phyloP scores from a whole-genome alignment of 2,888 invertebrate genomes.

The Andrena praecox region DNA sequence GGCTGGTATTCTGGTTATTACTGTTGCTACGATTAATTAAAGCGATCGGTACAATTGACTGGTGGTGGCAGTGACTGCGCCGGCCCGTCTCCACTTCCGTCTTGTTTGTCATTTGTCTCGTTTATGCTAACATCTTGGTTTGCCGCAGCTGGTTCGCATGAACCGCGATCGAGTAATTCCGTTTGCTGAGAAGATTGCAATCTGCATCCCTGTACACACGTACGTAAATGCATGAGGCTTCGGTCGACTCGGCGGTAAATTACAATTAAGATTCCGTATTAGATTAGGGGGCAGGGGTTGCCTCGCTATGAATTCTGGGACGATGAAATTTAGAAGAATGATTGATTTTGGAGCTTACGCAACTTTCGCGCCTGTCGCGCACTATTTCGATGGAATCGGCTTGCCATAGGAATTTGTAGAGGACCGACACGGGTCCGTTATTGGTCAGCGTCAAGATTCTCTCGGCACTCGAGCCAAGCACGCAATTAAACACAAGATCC shows the following conservation, averaged over 20 bases:
- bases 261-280: not conserved
- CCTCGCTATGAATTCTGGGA: not conserved
- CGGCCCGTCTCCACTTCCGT: constrained; percentile 43
- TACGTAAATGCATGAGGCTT: not conserved
- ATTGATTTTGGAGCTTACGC: constrained; percentile 18
- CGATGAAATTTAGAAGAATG: not conserved
- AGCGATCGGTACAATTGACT: constrained; percentile 14
- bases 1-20: too few relatives aligned
- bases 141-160: not conserved
- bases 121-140: constrained; percentile 3
- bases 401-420: constrained; percentile 84
- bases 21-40: not conserved
- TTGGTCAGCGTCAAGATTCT: constrained; percentile 86
- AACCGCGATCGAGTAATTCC: not conserved
- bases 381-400: constrained; percentile 60
- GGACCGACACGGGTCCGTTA: constrained; percentile 86
- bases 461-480: constrained; percentile 85
- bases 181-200: not conserved
- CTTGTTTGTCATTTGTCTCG: constrained; percentile 17
- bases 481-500: constrained; percentile 88
- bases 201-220: not conserved
- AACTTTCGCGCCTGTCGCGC: not conserved
- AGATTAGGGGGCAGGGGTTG: not conserved
- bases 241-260: not conserved
- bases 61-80: constrained; percentile 27